These are phyloP conservation scores for Drosophila nikananu DNA, from an alignment of 1,140 invertebrate species.

Conservation along the genomic window DNA sequence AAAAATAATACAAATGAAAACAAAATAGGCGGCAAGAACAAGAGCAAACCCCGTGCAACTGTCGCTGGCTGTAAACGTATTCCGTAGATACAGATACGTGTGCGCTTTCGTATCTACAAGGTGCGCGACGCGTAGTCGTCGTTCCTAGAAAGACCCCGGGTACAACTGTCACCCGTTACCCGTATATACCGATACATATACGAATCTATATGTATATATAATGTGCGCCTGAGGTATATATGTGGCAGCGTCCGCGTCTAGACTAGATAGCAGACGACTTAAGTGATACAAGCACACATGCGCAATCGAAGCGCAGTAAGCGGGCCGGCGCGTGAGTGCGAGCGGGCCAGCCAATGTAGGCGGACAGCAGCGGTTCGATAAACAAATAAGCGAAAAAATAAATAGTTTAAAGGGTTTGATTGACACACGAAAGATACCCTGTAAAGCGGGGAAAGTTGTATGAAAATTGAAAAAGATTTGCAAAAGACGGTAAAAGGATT, in stretches of 20 bases:
- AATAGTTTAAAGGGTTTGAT: conserved; percentile 28
- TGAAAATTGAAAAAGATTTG: not conserved
- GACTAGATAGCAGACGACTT: conserved; percentile 83
- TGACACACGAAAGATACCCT: conserved; percentile 28
- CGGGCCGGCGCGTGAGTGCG: not conserved
- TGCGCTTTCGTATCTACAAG: conserved; percentile 42
- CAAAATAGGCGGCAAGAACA: conserved; percentile 12
- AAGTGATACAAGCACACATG: conserved; percentile 80
- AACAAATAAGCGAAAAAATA: conserved; percentile 40
- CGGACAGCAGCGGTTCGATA: conserved; percentile 51
- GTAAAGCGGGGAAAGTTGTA: not conserved
- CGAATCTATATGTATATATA: conserved; percentile 20
- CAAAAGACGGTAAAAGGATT: not conserved
- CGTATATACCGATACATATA: conserved; percentile 26
- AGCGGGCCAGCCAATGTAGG: conserved; percentile 43
- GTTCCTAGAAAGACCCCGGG: conserved; percentile 35
- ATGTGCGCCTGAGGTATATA: conserved; percentile 16
- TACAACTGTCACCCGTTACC: conserved; percentile 29
- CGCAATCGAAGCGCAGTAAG: conserved; percentile 45
- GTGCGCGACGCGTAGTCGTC: conserved; percentile 24
- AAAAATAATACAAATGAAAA: conserved; percentile 13
- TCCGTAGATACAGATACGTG: conserved; percentile 24
- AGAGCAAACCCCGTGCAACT: conserved; percentile 19
- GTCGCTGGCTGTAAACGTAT: conserved; percentile 26
- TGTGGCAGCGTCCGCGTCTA: conserved; percentile 62